These are phyloP conservation scores for Anolis sagrei DNA, from an alignment of 2,113 vertebrate species.

Conservation along the genomic window DNA sequence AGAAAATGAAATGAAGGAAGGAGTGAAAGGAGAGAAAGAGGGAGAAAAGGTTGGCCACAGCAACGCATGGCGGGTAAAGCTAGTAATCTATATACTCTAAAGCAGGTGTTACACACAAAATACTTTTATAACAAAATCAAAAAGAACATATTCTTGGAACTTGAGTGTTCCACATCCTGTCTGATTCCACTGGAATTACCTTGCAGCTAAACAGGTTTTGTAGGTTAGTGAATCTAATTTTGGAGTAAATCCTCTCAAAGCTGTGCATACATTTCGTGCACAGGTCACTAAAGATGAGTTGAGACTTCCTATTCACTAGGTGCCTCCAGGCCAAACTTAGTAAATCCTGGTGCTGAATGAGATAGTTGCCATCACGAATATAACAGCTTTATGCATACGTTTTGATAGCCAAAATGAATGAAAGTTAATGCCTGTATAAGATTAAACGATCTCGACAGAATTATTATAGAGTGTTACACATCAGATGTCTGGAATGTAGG, in stretches of 20 bases:
- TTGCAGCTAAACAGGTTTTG: not conserved
- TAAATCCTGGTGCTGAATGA: not conserved
- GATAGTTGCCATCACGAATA: not conserved
- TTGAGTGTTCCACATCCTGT: no score
- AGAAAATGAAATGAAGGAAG: no score
- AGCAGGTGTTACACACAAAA: not conserved
- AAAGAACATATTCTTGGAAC: no score
- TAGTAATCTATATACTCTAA: no score
- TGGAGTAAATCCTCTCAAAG: not conserved
- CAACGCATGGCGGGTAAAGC: no score
- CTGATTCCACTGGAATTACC: not conserved
- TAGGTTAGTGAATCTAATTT: not conserved
- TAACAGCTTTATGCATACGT: constrained; percentile 8
- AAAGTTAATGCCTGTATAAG: constrained; percentile 20
- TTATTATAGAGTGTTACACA: constrained; percentile 27
- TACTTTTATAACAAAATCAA: not conserved
- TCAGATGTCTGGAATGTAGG: constrained; percentile 27
- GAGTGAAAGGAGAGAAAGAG: no score
- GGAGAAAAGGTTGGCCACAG: no score
- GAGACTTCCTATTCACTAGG: not conserved
- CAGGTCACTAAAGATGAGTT: not conserved
- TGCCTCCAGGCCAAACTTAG: not conserved
- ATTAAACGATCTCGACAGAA: constrained; percentile 15
- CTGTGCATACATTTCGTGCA: no score
- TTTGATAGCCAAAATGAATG: constrained; percentile 16